phyloP scores from a whole-genome alignment of 2,113 vertebrate species.

The Epinephelus lanceolatus region DNA sequence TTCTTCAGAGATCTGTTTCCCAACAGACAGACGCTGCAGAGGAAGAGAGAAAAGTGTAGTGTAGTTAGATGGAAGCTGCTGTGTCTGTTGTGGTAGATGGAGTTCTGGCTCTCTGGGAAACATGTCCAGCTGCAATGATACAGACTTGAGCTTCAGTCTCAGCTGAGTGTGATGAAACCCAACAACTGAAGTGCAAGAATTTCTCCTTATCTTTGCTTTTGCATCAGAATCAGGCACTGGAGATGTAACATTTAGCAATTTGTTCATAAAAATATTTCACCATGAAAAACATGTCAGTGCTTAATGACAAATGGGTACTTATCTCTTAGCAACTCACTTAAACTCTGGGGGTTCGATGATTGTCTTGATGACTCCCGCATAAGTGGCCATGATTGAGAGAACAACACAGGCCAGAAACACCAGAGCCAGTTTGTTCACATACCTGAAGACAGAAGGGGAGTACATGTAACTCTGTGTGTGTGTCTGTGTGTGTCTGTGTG shows the following conservation, averaged over 20 bases:
- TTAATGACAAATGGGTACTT: not conserved
- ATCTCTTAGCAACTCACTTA: constrained; percentile 83
- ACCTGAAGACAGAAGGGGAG: constrained; percentile 55
- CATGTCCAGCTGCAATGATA: too few relatives aligned
- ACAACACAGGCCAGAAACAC: constrained; percentile 96
- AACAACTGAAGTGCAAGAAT: not conserved
- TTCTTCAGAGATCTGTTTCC: constrained; percentile 90
- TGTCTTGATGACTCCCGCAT: constrained; percentile 93
- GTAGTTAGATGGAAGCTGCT: not conserved
- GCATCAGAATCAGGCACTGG: not conserved
- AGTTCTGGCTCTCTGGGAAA: not conserved
- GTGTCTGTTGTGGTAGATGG: not conserved
- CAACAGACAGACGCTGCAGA: constrained; percentile 90
- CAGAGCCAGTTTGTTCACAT: constrained; percentile 95
- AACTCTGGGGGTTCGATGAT: constrained; percentile 87
- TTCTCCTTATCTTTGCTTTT: not conserved
- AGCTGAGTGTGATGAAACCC: too few relatives aligned
- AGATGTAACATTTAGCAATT: not conserved
- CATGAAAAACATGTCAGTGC: not conserved
- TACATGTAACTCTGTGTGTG: not conserved
- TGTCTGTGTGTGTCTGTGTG: not conserved
- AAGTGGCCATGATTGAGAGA: constrained; percentile 95
- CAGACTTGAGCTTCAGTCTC: too few relatives aligned
- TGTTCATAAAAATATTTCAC: not conserved
- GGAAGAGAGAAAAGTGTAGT: not conserved